These are phyloP conservation scores for Lepisosteus osseus DNA, from an alignment of 2,113 vertebrate genomes.

Conservation along the genomic window DNA sequence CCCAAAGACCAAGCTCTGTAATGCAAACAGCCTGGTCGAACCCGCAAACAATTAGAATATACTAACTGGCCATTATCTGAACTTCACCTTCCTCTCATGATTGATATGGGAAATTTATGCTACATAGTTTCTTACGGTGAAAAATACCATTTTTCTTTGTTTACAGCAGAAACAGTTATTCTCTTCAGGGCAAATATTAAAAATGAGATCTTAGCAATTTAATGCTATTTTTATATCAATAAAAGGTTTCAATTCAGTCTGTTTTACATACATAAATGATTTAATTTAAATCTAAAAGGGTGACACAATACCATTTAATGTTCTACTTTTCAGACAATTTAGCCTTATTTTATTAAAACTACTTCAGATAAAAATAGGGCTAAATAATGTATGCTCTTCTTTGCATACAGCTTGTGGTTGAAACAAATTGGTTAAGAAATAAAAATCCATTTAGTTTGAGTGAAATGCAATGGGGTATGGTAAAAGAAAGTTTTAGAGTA, in stretches of 20 bases:
- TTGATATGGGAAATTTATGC: slow-evolving; percentile 97
- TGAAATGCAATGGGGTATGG: no score
- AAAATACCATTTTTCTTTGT: slow-evolving; percentile 23
- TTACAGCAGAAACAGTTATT: slow-evolving; percentile 44
- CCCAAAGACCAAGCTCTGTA: slow-evolving; percentile 76
- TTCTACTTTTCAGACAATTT: slow-evolving; percentile 20
- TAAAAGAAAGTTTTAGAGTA: no score
- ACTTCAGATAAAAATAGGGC: no score
- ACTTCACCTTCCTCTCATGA: slow-evolving; percentile 86
- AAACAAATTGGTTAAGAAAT: no score
- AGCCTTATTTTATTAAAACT: slow-evolving; percentile 27
- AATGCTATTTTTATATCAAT: slow-evolving; percentile 54
- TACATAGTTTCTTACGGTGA: slow-evolving; percentile 44
- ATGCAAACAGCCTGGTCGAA: slow-evolving; percentile 77
- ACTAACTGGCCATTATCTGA: slow-evolving; percentile 85
- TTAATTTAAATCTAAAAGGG: slow-evolving; percentile 53
- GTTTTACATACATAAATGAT: slow-evolving; percentile 61
- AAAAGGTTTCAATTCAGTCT: slow-evolving; percentile 60
- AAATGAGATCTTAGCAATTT: slow-evolving; percentile 53
- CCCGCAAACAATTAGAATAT: slow-evolving; percentile 81
- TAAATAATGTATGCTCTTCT: no score
- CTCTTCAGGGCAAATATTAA: slow-evolving; percentile 44
- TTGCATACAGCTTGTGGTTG: no score
- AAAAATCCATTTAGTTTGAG: no score
- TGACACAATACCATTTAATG: slow-evolving; percentile 29